Percentiles rank a stretch among this genome's conserved stretches.
Conservation (phyloP, 1,140 invertebrate genomes). For the Phthorimaea operculella region DNA sequence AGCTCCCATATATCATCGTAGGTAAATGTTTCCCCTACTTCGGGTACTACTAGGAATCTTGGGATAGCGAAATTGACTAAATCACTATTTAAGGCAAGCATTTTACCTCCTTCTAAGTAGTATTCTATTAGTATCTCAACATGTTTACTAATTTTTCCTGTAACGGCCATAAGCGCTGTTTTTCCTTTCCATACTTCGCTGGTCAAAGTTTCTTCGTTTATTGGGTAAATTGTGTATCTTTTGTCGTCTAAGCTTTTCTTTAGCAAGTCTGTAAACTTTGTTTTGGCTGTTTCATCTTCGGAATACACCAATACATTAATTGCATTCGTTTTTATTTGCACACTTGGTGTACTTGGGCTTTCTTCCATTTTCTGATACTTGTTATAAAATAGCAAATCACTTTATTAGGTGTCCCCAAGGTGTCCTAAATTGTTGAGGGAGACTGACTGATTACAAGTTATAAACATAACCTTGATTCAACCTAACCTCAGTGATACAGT, state of each 20-base stretch:
- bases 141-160: background rate
- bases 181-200: background rate
- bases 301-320: background rate
- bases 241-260: background rate
- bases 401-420: too few species aligned
- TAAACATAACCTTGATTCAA: too few species aligned
- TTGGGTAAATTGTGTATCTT: conserved; percentile 1
- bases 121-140: background rate
- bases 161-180: background rate
- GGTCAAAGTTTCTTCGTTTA: background rate
- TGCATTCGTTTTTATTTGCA: background rate
- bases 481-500: too few species aligned
- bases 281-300: background rate
- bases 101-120: background rate
- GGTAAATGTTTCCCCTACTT: too few species aligned
- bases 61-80: too few species aligned
- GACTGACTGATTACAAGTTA: too few species aligned
- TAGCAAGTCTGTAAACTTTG: background rate
- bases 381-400: too few species aligned
- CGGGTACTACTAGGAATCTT: too few species aligned
- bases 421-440: too few species aligned
- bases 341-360: too few species aligned
- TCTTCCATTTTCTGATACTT: too few species aligned
- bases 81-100: background rate
- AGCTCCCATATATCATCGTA: too few species aligned